Evolutionary conservation across 92 coral and sea anemone species (phyloP).

Genomic region (Umimayanthus kanabou): DNA sequence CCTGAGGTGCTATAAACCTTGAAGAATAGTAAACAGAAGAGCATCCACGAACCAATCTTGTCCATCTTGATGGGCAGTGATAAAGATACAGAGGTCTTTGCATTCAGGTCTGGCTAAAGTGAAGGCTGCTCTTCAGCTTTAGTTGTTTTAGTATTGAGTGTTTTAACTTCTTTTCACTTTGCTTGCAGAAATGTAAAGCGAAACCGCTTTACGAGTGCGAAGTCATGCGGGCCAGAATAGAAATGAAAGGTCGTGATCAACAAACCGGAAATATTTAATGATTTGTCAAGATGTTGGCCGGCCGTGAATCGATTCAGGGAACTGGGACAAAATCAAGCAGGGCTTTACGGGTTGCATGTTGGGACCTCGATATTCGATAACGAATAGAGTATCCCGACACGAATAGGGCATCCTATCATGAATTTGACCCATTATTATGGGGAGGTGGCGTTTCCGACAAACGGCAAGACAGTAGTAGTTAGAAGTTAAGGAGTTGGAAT

Average conservation of each 20-base stretch:
- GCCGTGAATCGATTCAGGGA: not conserved
- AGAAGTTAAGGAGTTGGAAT: too few species aligned
- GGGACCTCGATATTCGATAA: too few species aligned
- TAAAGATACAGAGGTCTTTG: not conserved
- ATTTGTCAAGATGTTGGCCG: not conserved
- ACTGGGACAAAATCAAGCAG: not conserved
- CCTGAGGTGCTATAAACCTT: not conserved
- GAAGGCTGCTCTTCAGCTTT: not conserved
- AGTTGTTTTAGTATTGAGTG: not conserved
- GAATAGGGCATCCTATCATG: too few species aligned
- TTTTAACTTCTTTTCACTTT: not conserved
- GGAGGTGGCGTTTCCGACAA: too few species aligned
- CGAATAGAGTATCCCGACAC: too few species aligned
- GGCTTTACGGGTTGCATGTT: too few species aligned
- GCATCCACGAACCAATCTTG: not conserved
- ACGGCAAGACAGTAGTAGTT: too few species aligned
- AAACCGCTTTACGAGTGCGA: not conserved
- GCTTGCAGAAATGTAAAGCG: not conserved
- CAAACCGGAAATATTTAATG: not conserved
- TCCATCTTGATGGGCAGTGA: not conserved
- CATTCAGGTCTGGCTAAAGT: not conserved
- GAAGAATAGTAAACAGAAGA: not conserved
- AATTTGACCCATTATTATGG: too few species aligned
- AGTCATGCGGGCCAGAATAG: conserved; percentile 3
- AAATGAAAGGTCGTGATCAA: not conserved